These are phyloP conservation scores for Oryzias javanicus DNA, from an alignment of 2,113 vertebrate genomes.

Conservation along the genomic window DNA sequence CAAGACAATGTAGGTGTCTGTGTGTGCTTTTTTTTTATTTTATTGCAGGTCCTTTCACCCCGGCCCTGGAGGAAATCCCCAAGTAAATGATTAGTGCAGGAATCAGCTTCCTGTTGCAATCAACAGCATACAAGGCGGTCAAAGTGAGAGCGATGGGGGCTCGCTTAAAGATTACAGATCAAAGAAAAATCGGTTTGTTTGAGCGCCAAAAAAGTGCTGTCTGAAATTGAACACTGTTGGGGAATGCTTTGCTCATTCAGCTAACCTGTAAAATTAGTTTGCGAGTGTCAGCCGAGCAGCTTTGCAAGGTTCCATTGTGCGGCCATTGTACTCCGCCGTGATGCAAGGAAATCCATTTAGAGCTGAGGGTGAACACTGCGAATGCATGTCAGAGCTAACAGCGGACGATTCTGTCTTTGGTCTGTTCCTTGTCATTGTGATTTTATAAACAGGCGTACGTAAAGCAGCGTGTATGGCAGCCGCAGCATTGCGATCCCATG, in stretches of 20 bases:
- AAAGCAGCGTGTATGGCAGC: constrained; percentile 45
- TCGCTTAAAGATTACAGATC: constrained; percentile 1
- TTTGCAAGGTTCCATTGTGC: constrained; percentile 4
- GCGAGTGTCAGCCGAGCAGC: constrained; percentile 13
- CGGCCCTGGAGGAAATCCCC: constrained; percentile 7
- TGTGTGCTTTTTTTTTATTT: neutral
- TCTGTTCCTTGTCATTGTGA: constrained; percentile 55
- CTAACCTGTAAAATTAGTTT: constrained; percentile 12
- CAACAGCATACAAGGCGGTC: constrained; percentile 17
- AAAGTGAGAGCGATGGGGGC: constrained; percentile 17
- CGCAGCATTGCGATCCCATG: constrained; percentile 51
- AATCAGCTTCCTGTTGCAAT: constrained; percentile 16
- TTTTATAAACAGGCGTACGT: constrained; percentile 61
- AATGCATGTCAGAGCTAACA: constrained; percentile 6
- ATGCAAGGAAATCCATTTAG: constrained; percentile 43
- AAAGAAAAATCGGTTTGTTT: neutral
- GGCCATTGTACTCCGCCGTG: constrained; percentile 19
- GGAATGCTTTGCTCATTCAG: neutral
- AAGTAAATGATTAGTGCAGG: constrained; percentile 33
- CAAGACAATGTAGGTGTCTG: neutral
- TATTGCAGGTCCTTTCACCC: neutral
- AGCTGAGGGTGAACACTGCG: constrained; percentile 20
- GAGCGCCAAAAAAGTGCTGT: constrained; percentile 6
- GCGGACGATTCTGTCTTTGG: constrained; percentile 49
- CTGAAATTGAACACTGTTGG: constrained; percentile 17